Evolutionary conservation across 2,113 vertebrate genomes (phyloP), one percentile per base, ranked within the genome.

Genomic region (Oncorhynchus clarkii): DNA sequence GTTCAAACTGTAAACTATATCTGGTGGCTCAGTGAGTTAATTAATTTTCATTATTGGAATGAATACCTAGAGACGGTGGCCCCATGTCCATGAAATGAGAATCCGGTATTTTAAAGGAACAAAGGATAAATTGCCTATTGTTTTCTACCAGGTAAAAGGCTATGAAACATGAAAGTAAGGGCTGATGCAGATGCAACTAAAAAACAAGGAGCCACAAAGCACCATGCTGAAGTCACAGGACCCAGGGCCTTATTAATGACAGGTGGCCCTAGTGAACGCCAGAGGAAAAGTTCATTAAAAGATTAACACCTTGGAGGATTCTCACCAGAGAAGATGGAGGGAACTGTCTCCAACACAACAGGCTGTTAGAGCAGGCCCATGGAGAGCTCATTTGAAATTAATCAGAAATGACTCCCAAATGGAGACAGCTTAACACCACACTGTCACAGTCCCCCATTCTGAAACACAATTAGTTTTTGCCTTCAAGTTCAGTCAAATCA

Each of bases 211-310:
- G 49, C 16, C 16, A 39, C 8, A 3, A 51, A 20, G 6, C 59
- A 57, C n/a, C 59, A 67, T 76, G 57, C 68, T 71, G 51, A 76
- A 69, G 49, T 74, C 74, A 59, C 24, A 29, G 24, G 71, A 72
- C 79, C 72, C 16, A 14, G 74, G 76, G 68, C 73, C 48, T 80
- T 34, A 54, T 80, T 34, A 54, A 71, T 51, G 71, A 73, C 70
- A 69, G 74, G 80, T 82, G 73, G 80, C 85, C 77, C 85, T 88
- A 75, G 84, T 84, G 85, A 88, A 67, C 29, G 80, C 83, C 87
- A 79, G 74, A 72, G 81, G 90, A 90, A 85, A 84, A 89, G 81
- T 84, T 92, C 88, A 94, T 94, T 93, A 92, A 92, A 93, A 93
- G 80, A 84, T 85, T 80, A 83, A 81, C 88, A 84, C 90, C 82